Percentiles rank a stretch among this genome's conserved stretches.
Conservation (phyloP, 2,888 invertebrate species). For the Patella depressa region DNA sequence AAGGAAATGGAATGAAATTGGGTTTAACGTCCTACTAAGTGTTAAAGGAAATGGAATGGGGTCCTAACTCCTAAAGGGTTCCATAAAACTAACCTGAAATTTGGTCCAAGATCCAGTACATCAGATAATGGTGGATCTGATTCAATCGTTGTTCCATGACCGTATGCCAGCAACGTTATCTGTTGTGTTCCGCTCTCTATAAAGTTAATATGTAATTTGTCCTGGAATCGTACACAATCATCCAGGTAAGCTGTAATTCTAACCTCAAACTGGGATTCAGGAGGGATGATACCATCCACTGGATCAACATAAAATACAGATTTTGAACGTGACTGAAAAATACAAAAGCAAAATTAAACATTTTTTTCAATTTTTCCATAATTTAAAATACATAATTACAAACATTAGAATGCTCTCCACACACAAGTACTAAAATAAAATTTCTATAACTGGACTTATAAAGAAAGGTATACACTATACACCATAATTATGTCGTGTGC, state of each 20-base stretch:
- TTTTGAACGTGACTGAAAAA: conserved; percentile 58
- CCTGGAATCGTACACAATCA: conserved; percentile 70
- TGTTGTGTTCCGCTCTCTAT: conserved; percentile 71
- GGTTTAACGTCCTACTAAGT: too few relatives aligned
- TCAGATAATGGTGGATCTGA: conserved; percentile 77
- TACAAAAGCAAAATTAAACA: background rate
- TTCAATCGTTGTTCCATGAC: conserved; percentile 79
- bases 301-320: conserved; percentile 68
- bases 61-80: background rate
- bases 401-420: background rate
- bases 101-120: conserved; percentile 76
- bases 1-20: background rate
- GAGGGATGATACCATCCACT: conserved; percentile 63
- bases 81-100: conserved; percentile 75
- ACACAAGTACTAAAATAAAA: too few relatives aligned
- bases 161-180: conserved; percentile 76
- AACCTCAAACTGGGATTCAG: conserved; percentile 63
- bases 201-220: conserved; percentile 69
- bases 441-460: too few relatives aligned
- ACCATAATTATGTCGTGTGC: too few relatives aligned
- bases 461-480: too few relatives aligned
- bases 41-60: background rate
- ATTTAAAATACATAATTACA: background rate
- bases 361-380: background rate
- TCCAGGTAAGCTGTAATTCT: conserved; percentile 66